Evolutionary conservation across 2,888 invertebrate species (phyloP), one percentile per base, ranked within the genome.

Genomic region (Schizaphis graminum): DNA sequence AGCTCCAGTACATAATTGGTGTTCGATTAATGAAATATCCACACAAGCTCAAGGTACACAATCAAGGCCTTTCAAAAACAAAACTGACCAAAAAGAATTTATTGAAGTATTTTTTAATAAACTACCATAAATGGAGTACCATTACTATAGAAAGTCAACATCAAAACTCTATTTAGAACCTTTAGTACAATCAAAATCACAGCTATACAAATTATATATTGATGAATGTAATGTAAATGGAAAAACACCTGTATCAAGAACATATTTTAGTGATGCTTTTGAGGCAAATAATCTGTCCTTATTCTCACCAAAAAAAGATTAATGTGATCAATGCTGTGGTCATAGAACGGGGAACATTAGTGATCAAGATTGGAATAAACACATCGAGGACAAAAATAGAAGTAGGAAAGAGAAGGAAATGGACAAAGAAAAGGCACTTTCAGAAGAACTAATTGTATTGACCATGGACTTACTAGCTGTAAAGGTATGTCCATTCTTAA

Each of bases 401-500:
- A 77, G 67, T n/a, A 88, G 85, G 49, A 7, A 47, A 41, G 91
- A 91, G 84, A 91, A 77, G 28, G 10, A 77, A 1, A 84, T 49
- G 47, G 53, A 91, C 24, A 77, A 77, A 41, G 53, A 53, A 35
- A 84, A 84, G 85, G 91, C 28, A 91, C 35, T 84, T 49, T 56
- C 26, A 91, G 84, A 35, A 16, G 56, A 77, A 56, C 11, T 77
- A 28, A 13, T 47, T n/a, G 86, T 92, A 21, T 92, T 92, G 10
- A 86, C 92, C 28, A 92, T 92, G 86, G 87, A 92, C n/a, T 85
- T 87, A 47, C 85, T 87, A 16, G 87, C 87, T 13, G 84, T 91
- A 41, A 92, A 92, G 26, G 16, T 92, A 87, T 86, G 87, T 56
- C 92, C 57, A 24, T 92, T 35, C 2, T 47, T 92, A n/a, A 85